Evolutionary conservation across 2,797 vertebrate genomes (phyloP).

Genomic region (Huso huso): DNA sequence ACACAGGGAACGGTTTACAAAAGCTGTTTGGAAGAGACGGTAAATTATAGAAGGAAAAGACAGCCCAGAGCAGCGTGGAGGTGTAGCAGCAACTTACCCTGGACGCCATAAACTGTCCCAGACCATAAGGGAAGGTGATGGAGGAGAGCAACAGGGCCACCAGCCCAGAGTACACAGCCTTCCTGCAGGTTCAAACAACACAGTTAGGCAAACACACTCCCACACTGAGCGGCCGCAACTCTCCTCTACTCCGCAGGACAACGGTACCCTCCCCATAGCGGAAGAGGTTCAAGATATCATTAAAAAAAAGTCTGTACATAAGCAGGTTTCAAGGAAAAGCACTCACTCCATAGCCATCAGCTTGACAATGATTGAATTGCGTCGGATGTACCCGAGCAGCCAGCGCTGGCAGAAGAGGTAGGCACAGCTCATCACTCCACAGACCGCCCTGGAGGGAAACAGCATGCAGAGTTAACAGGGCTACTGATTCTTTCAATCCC

Average conservation of each 20-base stretch:
- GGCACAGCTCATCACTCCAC: conserved; percentile 66
- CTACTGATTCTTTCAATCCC: no score
- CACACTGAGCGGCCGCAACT: not conserved
- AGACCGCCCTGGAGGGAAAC: conserved; percentile 59
- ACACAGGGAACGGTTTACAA: no score
- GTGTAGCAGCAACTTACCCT: conserved; percentile 53
- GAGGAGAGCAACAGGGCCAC: conserved; percentile 68
- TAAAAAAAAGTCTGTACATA: no score
- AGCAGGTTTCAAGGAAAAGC: no score
- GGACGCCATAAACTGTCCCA: conserved; percentile 77
- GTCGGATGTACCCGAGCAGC: conserved; percentile 59
- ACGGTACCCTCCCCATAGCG: not conserved
- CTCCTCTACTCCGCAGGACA: not conserved
- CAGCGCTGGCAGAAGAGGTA: conserved; percentile 77
- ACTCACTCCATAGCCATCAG: conserved; percentile 73
- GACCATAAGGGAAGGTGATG: conserved; percentile 71
- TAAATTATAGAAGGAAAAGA: not conserved
- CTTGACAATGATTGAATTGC: conserved; percentile 50
- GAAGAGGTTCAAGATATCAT: not conserved
- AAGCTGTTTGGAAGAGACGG: not conserved
- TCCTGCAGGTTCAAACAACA: conserved; percentile 50
- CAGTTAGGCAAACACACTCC: conserved; percentile 5
- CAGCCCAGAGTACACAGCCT: conserved; percentile 68
- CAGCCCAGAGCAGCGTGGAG: not conserved
- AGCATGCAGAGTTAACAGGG: conserved; percentile 6